A percentile compares a stretch with the other conserved stretches of the same genome.
These are phyloP conservation scores for Columba livia DNA, from an alignment of 2,113 vertebrate genomes.

Conservation along the genomic window DNA sequence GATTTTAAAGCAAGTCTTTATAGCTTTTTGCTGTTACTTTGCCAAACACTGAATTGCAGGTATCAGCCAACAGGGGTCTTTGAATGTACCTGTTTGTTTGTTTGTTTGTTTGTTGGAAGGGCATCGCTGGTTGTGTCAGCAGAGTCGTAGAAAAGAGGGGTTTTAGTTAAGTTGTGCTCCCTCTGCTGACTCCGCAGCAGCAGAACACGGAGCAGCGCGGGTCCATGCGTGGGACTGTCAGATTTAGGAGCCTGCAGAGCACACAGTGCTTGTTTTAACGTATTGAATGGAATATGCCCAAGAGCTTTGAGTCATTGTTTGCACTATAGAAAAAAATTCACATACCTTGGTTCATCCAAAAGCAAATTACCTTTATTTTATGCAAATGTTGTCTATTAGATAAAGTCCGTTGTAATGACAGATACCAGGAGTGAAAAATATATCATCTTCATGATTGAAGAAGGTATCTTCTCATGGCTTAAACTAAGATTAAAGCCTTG, in stretches of 20 bases:
- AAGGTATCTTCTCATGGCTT: neutral
- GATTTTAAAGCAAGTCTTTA: neutral
- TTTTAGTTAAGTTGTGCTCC: conserved; percentile 60
- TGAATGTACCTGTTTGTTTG: neutral
- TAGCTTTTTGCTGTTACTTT: neutral
- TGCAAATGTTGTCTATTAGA: neutral
- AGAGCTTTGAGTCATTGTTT: neutral
- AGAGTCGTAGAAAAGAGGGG: conserved; percentile 26
- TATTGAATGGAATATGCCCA: neutral
- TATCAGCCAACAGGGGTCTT: neutral
- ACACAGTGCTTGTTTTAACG: neutral
- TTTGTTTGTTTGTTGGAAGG: neutral
- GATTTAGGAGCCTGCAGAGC: neutral
- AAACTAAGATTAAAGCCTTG: neutral
- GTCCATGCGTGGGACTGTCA: neutral
- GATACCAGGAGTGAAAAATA: neutral
- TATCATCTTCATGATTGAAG: rapidly evolving
- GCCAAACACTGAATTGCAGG: neutral
- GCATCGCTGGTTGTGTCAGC: neutral
- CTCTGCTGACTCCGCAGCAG: conserved; percentile 63
- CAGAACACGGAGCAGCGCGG: neutral
- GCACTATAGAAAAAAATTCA: neutral
- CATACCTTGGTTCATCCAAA: neutral
- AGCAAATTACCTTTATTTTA: neutral
- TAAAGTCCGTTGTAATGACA: neutral